Evolutionary conservation across 1,140 invertebrate species (phyloP), one percentile per base, ranked within the genome.

Genomic region (Sycophila sp.): DNA sequence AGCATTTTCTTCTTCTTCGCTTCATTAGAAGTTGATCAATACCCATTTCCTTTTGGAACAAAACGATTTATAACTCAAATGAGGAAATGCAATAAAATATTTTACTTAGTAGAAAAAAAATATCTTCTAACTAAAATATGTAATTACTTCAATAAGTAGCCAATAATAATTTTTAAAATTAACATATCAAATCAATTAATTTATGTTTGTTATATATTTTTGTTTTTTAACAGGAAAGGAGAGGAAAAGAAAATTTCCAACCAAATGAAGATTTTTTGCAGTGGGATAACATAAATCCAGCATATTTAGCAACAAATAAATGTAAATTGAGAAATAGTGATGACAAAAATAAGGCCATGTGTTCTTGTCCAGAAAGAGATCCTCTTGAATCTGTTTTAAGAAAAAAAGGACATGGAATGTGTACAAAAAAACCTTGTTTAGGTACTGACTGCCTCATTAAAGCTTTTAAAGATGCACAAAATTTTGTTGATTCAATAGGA

Each of bases 401-500:
- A 55, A 63, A 59, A 60, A 71, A 62, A 17, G 62, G 72, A 11
- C 28, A 56, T 10, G 45, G 17, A 1, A 51, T 32, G 1, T 77
- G 75, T 17, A 75, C 36, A 10, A 80, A 75, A 32, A 76, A 76
- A 30, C 71, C 76, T 1, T 81, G 77, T 22, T 19, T 74, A 2
- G 75, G 77, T 7, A 65, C 78, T 1, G 77, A 82, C n/a, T 80
- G 78, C 38, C 38, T 83, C 32, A 77, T 82, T 1, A 66, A 76
- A 32, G 76, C 77, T 5, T 78, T 83, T 38, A 71, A 76, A 10
- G 80, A 84, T 19, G 77, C 78, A 0, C 78, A 83, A 66, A 76
- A 82, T 5, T 83, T 84, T 49, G 80, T 84, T 0, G 76, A 84
- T 60, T 79, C 78, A 0, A 47, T 83, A 15, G 81, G 79, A 0